phyloP scores from a whole-genome alignment of 92 coral and sea anemone genomes.

The Epizoanthus rinbou region DNA sequence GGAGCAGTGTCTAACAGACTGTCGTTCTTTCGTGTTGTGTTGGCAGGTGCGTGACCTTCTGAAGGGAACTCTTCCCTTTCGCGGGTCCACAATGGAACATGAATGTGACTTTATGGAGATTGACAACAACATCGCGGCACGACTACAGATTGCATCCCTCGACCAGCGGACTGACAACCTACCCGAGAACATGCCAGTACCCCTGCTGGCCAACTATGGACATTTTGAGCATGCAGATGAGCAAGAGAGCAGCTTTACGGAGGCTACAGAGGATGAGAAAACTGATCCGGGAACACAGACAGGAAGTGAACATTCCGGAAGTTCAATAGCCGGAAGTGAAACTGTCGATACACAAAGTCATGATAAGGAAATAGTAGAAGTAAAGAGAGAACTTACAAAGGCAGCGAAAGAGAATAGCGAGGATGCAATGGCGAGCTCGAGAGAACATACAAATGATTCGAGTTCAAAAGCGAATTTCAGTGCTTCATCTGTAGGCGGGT shows the following conservation, averaged over 20 bases:
- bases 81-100: conserved; percentile 88
- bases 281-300: conserved; percentile 1
- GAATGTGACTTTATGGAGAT: conserved; percentile 97
- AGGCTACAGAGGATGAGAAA: conserved; percentile 7
- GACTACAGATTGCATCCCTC: conserved; percentile 45
- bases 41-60: conserved; percentile 91
- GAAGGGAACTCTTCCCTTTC: conserved; percentile 92
- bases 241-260: conserved; percentile 59
- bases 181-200: conserved; percentile 72
- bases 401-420: conserved; percentile 5
- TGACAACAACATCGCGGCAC: conserved; percentile 84
- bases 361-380: background rate
- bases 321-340: background rate
- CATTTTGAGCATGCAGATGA: conserved; percentile 72
- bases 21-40: background rate
- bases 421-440: conserved; percentile 5
- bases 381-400: background rate
- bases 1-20: background rate
- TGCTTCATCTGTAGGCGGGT: background rate
- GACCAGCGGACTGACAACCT: conserved; percentile 41
- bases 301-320: conserved; percentile 1
- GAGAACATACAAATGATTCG: background rate
- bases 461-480: background rate
- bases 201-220: conserved; percentile 78
- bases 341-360: background rate